A percentile compares a stretch with the other conserved stretches of the same genome.
Conservation (phyloP, 2,113 vertebrate species). For the Anhinga anhinga region DNA sequence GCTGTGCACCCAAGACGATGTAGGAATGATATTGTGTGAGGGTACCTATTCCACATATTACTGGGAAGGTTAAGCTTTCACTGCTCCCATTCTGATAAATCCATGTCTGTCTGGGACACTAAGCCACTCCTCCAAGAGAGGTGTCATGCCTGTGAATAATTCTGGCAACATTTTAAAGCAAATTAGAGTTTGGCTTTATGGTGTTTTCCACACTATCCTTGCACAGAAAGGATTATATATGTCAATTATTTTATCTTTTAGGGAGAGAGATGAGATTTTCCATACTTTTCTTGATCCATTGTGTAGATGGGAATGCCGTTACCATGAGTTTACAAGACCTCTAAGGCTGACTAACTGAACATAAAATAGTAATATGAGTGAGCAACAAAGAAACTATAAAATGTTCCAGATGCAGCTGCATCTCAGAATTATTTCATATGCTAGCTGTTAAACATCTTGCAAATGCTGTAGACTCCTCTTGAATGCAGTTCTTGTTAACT, state of each 20-base stretch:
- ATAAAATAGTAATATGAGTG: slow-evolving; percentile 16
- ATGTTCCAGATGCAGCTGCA: slow-evolving; percentile 36
- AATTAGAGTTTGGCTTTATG: background rate
- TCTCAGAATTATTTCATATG: slow-evolving; percentile 10
- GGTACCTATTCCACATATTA: background rate
- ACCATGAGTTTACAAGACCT: background rate
- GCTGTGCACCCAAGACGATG: background rate
- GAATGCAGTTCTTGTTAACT: slow-evolving; percentile 13
- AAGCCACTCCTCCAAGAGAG: background rate
- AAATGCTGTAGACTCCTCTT: slow-evolving; percentile 27
- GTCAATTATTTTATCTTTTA: background rate
- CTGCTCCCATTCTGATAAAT: background rate
- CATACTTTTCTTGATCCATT: background rate
- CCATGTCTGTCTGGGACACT: background rate
- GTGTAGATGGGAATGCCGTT: background rate
- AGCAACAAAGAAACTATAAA: slow-evolving; percentile 48
- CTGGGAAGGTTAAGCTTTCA: background rate
- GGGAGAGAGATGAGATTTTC: background rate
- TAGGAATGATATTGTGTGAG: background rate
- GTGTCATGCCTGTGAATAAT: background rate
- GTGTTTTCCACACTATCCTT: background rate
- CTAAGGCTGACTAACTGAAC: slow-evolving; percentile 20
- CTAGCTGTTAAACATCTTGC: slow-evolving; percentile 26
- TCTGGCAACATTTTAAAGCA: background rate
- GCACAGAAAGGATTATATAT: background rate